A percentile compares a stretch with the other conserved stretches of the same genome.
phyloP scores from a whole-genome alignment of 1,140 invertebrate species.

The Drosophila repletoides region DNA sequence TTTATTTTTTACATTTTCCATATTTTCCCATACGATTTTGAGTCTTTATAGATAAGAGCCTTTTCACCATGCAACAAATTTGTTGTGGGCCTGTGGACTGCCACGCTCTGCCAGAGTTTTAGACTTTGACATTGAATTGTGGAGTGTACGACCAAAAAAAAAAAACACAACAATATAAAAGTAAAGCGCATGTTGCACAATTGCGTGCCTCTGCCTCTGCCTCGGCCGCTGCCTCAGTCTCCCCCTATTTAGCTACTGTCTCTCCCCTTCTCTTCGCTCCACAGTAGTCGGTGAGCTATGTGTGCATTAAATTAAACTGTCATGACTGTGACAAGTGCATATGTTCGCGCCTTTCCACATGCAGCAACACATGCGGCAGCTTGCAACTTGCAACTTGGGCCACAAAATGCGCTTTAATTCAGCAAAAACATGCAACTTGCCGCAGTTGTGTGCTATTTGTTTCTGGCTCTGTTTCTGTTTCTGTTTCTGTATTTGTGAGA shows the following conservation, averaged over 20 bases:
- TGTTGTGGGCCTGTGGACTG: constrained; percentile 15
- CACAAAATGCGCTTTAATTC: constrained; percentile 69
- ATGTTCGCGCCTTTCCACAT: constrained; percentile 73
- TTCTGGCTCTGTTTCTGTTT: constrained; percentile 16
- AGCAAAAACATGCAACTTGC: constrained; percentile 76
- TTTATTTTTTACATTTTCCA: neutral
- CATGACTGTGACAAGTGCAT: constrained; percentile 79
- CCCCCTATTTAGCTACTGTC: neutral
- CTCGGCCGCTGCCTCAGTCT: neutral
- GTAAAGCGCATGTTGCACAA: constrained; percentile 76
- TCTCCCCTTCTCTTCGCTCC: neutral
- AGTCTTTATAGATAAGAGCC: neutral
- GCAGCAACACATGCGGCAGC: constrained; percentile 45
- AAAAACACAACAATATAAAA: constrained; percentile 33
- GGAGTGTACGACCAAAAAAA: constrained; percentile 19
- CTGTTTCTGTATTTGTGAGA: constrained; percentile 38
- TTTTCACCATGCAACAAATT: constrained; percentile 1
- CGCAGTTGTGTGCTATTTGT: neutral
- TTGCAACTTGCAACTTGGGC: constrained; percentile 13
- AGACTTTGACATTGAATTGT: constrained; percentile 79
- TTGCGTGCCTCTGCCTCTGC: constrained; percentile 65
- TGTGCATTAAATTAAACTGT: constrained; percentile 80
- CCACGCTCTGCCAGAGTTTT: constrained; percentile 37
- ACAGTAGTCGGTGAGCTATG: constrained; percentile 63
- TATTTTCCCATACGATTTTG: too few species aligned